Conservation (phyloP, 2,888 invertebrate genomes). For the Campoletis raptor region DNA sequence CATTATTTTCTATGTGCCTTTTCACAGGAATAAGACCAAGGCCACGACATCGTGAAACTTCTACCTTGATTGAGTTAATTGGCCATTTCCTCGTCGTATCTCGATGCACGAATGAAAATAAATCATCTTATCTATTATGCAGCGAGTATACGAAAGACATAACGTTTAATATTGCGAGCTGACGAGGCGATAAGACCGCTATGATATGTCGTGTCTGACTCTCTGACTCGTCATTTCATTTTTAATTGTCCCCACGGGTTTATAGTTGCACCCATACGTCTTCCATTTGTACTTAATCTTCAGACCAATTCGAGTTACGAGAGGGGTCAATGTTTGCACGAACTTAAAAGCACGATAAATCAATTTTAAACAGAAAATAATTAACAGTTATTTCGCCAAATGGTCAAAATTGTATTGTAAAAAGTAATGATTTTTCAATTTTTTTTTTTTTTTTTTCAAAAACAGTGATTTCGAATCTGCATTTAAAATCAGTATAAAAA, state of each 20-base stretch:
- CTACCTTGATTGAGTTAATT: conserved; percentile 51
- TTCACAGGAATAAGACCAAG: conserved; percentile 39
- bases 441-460: too few species aligned
- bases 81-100: conserved; percentile 45
- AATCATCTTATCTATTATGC: conserved; percentile 29
- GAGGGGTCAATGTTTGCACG: conserved; percentile 38
- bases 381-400: not conserved
- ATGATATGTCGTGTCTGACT: conserved; percentile 4
- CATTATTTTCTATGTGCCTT: not conserved
- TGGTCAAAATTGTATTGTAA: not conserved
- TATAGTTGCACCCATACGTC: conserved; percentile 9
- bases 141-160: conserved; percentile 30
- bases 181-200: conserved; percentile 31
- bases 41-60: conserved; percentile 24
- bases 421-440: not conserved
- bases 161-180: conserved; percentile 34
- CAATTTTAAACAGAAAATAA: not conserved
- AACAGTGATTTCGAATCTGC: too few species aligned
- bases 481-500: too few species aligned
- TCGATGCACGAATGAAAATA: conserved; percentile 26
- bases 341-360: not conserved
- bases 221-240: conserved; percentile 19
- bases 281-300: conserved; percentile 46
- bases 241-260: conserved; percentile 8
- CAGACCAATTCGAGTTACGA: conserved; percentile 37